These are phyloP conservation scores for Ormyrus labotus DNA, from an alignment of 2,888 invertebrate species.

Conservation along the genomic window DNA sequence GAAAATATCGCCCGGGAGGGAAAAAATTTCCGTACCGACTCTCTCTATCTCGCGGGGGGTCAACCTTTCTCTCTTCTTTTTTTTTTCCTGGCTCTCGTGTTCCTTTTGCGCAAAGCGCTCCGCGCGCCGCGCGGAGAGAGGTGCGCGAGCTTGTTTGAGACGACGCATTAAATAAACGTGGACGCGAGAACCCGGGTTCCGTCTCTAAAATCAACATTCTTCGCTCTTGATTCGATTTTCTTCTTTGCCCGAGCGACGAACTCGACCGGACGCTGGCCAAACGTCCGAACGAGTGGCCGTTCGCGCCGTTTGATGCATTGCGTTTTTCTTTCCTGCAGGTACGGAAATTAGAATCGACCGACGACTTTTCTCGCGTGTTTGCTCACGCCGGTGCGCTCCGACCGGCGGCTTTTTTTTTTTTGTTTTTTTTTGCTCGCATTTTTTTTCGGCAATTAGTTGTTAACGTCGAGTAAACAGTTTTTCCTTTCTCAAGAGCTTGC, in stretches of 20 bases:
- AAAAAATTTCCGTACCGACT: too few relatives aligned
- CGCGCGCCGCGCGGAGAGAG: background rate
- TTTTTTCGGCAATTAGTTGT: conserved; percentile 8
- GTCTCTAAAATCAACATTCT: conserved; percentile 36
- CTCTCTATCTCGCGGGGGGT: background rate
- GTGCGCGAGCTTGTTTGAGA: background rate
- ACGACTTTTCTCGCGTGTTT: background rate
- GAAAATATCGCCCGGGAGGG: background rate
- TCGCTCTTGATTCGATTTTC: conserved; percentile 40
- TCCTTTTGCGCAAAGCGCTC: background rate
- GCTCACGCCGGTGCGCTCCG: background rate
- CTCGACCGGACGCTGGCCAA: background rate
- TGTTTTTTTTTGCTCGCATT: too few relatives aligned
- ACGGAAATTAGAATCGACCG: conserved; percentile 4
- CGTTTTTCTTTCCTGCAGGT: background rate
- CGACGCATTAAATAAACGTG: conserved; percentile 39
- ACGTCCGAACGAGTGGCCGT: too few relatives aligned
- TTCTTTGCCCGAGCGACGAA: background rate
- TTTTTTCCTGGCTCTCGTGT: conserved; percentile 10
- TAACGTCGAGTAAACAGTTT: background rate
- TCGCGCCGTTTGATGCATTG: background rate
- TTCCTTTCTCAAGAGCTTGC: background rate
- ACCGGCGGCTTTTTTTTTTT: too few relatives aligned
- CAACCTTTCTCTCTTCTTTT: too few relatives aligned
- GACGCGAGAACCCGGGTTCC: background rate